Conservation (phyloP, 2,888 invertebrate genomes). For the Eugnorisma glareosa region DNA sequence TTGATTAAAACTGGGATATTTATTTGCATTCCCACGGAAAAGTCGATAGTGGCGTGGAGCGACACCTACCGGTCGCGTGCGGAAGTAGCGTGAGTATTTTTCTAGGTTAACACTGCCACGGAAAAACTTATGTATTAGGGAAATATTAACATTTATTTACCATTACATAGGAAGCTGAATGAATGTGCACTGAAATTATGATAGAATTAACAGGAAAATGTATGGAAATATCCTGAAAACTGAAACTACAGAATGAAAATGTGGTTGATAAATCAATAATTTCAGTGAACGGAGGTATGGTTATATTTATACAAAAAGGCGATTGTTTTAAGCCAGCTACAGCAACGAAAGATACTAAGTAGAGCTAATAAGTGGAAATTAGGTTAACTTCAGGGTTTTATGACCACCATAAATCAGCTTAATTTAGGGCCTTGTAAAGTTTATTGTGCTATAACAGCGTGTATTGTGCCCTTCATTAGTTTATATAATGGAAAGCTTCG, state of each 20-base stretch:
- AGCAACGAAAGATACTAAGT: conserved; percentile 30
- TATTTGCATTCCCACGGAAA: conserved; percentile 52
- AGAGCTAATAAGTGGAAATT: conserved; percentile 54
- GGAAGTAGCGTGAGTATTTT: conserved; percentile 63
- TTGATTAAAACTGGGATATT: conserved; percentile 41
- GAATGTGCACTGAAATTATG: neutral
- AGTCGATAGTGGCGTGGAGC: conserved; percentile 71
- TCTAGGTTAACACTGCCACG: conserved; percentile 72
- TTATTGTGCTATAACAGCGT: conserved; percentile 39
- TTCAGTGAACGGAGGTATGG: neutral
- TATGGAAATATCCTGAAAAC: neutral
- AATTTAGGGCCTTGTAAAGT: conserved; percentile 56
- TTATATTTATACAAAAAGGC: conserved; percentile 27
- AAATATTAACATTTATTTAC: conserved; percentile 11
- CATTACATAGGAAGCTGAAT: neutral
- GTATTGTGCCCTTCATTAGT: conserved; percentile 47
- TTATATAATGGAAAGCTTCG: conserved; percentile 55
- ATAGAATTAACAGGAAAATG: neutral
- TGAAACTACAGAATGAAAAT: conserved; percentile 46
- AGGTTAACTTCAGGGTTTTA: conserved; percentile 62
- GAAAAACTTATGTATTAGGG: conserved; percentile 10
- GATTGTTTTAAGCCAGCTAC: conserved; percentile 19
- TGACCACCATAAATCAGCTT: conserved; percentile 49
- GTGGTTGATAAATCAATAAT: conserved; percentile 57
- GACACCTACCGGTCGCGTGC: conserved; percentile 76